Conservation (phyloP, 1,140 invertebrate species). For the Drosophila equinoxialis region DNA sequence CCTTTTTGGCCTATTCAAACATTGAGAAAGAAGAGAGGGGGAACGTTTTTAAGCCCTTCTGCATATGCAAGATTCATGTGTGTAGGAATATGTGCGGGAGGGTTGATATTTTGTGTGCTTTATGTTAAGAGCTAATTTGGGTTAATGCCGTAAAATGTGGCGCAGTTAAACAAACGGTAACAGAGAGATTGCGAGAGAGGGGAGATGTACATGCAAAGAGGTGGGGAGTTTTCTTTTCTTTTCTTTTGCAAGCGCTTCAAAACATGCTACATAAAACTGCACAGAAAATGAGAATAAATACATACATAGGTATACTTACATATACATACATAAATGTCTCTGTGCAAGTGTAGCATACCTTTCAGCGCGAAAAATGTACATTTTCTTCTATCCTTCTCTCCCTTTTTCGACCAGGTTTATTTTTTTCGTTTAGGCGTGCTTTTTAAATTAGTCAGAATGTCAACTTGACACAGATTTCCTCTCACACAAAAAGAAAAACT, state of each 20-base stretch:
- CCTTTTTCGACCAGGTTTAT: not conserved
- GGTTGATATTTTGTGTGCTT: conserved; percentile 65
- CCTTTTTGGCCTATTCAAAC: conserved; percentile 41
- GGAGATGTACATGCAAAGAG: too few relatives aligned
- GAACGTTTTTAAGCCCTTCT: not conserved
- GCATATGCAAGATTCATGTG: conserved; percentile 13
- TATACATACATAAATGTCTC: conserved; percentile 6
- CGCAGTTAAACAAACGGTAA: conserved; percentile 69
- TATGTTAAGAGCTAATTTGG: conserved; percentile 80
- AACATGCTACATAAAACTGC: conserved; percentile 74
- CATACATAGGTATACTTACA: not conserved
- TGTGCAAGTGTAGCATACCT: conserved; percentile 64
- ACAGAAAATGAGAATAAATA: conserved; percentile 52
- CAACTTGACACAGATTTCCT: conserved; percentile 78
- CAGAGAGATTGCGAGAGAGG: not conserved
- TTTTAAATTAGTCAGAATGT: conserved; percentile 80
- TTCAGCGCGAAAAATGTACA: conserved; percentile 59
- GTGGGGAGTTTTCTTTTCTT: conserved; percentile 31
- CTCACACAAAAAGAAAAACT: conserved; percentile 51
- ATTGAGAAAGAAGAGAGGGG: not conserved
- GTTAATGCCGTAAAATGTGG: conserved; percentile 78
- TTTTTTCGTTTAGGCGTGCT: conserved; percentile 32
- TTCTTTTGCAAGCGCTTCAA: conserved; percentile 59
- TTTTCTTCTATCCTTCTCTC: conserved; percentile 13
- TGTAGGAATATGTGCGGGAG: not conserved